Conservation (phyloP, 2,888 invertebrate genomes). For the Scaeva pyrastri region DNA sequence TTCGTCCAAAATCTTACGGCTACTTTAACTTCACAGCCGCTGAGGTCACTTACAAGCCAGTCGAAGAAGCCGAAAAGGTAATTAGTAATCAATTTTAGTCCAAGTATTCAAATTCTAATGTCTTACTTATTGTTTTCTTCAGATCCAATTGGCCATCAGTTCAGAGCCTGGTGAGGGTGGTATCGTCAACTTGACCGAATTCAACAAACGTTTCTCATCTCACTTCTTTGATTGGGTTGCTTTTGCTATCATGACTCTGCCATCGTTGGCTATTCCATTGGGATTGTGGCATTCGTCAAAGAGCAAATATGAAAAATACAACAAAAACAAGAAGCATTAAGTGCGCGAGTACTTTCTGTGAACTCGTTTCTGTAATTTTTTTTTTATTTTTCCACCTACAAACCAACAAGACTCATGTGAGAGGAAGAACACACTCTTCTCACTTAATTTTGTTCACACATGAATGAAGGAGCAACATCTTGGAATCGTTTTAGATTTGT, state of each 20-base stretch:
- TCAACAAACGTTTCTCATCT: slow-evolving; percentile 98
- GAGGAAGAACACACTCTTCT: slow-evolving; percentile 28
- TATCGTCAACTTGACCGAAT: slow-evolving; percentile 96
- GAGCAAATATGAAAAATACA: slow-evolving; percentile 94
- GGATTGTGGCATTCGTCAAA: slow-evolving; percentile 97
- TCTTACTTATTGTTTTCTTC: slow-evolving; percentile 70
- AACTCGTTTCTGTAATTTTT: slow-evolving; percentile 5
- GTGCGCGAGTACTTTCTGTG: slow-evolving; percentile 18
- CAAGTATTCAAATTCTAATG: background rate
- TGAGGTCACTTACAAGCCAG: slow-evolving; percentile 93
- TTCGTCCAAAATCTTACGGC: slow-evolving; percentile 94
- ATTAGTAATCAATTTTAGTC: slow-evolving; percentile 76
- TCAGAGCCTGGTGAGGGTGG: slow-evolving; percentile 98
- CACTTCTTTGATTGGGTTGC: slow-evolving; percentile 99
- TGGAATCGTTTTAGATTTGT: slow-evolving; percentile 82
- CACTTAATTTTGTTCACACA: slow-evolving; percentile 42
- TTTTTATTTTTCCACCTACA: slow-evolving; percentile 36
- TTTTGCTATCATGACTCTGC: slow-evolving; percentile 98
- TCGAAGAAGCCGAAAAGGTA: slow-evolving; percentile 92
- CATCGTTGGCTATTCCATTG: slow-evolving; percentile 97
- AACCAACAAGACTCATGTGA: slow-evolving; percentile 55
- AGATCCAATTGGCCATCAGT: slow-evolving; percentile 89
- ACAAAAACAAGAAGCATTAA: slow-evolving; percentile 88
- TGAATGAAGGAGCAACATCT: slow-evolving; percentile 56
- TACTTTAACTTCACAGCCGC: slow-evolving; percentile 99